A percentile compares a stretch with the other conserved stretches of the same genome.
Conservation (phyloP, 2,113 vertebrate species). For the Excalfactoria chinensis region DNA sequence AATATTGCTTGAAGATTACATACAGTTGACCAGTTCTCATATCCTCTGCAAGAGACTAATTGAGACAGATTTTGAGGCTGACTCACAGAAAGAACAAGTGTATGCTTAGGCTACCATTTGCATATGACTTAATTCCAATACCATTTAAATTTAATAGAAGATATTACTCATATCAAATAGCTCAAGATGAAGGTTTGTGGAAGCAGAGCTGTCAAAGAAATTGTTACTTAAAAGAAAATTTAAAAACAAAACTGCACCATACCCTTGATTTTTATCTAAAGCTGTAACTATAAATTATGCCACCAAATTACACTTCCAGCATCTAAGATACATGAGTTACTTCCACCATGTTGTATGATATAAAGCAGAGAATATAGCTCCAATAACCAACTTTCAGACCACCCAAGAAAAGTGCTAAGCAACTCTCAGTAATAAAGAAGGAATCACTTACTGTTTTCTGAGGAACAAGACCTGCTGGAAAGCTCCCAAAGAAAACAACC, state of each 20-base stretch:
- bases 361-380: too few species aligned
- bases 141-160: not conserved
- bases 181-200: not conserved
- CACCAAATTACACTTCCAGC: not conserved
- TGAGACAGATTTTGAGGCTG: not conserved
- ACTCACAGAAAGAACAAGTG: not conserved
- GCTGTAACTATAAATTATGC: not conserved
- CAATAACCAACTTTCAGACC: too few species aligned
- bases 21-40: not conserved
- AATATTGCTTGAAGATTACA: not conserved
- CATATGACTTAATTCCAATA: not conserved
- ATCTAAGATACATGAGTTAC: not conserved
- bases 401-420: too few species aligned
- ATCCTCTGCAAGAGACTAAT: not conserved
- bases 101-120: not conserved
- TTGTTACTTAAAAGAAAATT: not conserved
- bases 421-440: too few species aligned
- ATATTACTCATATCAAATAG: not conserved
- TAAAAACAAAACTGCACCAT: accelerated
- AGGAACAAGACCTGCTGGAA: too few species aligned
- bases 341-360: not conserved
- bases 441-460: too few species aligned
- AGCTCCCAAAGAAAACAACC: too few species aligned
- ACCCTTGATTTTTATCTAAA: not conserved
- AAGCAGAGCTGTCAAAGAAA: not conserved